Base-by-base conservation (phyloP, 2,888 invertebrate genomes). In the Cantharis nigra region DNA sequence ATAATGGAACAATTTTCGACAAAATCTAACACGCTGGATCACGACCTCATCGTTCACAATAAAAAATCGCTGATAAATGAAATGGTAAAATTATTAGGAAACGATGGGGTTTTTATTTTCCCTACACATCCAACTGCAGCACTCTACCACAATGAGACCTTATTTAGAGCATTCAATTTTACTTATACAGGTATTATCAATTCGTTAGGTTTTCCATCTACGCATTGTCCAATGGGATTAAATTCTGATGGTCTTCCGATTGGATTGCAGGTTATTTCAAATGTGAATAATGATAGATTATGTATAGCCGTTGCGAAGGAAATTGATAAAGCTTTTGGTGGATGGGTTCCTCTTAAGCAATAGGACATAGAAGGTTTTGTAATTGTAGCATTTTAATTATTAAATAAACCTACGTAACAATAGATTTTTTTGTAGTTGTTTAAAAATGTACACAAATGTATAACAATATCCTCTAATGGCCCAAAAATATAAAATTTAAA, bases 61-160 rank as follows among this genome's bases (percentile, higher is more conserved):
- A 90, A 94, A 64, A 90, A 92, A 76, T 89, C 91, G n/a, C 88
- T 96, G 30, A 91, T 91, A 80, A 89, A 89, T 63, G 92, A 91
- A 83, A 89, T 96, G 71, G 89, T 90, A 86, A 92, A 94, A 69
- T 89, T 97, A 84, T 90, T 98, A 28, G 95, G 95, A 10, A 93
- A 95, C 26, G 92, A 98, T 86, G 98, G 97, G 0, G 93, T 98
- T 3, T 92, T 98, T 78, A 88, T 98, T 33, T 97, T 94, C 86
- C 98, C 98, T 0, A 93, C 96, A 0, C 97, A 97, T 89, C 97
- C 98, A 1, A 95, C 95, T 11, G 92, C 95, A 13, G 98, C 98
- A 0, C 96, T 95, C 0, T 95, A 96, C 85, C 98, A 98, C 88
- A 93, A 95, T 85, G 96, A 97, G 85, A 95, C 97, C 0, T 85